These are phyloP conservation scores for Nematopogon swammerdamellus DNA, from an alignment of 2,888 invertebrate species.

Conservation along the genomic window DNA sequence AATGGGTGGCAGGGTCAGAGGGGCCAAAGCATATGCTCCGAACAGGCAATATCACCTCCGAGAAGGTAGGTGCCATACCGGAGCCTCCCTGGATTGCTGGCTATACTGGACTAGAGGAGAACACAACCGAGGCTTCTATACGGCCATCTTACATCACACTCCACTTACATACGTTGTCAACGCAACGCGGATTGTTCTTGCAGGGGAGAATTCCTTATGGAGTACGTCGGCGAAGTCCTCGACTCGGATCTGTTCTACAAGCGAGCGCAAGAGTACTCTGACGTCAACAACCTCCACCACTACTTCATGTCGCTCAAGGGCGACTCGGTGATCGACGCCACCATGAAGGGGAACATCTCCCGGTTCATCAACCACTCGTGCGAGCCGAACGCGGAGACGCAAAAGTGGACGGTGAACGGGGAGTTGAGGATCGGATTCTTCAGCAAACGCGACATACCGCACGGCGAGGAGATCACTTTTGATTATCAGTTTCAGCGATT, in stretches of 20 bases:
- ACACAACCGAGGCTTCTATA: too few relatives aligned
- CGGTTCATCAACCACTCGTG: constrained; percentile 99
- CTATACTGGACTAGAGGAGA: too few relatives aligned
- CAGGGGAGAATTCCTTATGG: constrained; percentile 94
- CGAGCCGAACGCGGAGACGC: constrained; percentile 97
- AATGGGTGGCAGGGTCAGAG: too few relatives aligned
- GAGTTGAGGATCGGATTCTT: constrained; percentile 97
- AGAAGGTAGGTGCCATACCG: too few relatives aligned
- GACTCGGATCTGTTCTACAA: constrained; percentile 86
- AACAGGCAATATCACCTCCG: too few relatives aligned
- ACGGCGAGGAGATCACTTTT: constrained; percentile 96
- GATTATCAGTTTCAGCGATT: constrained; percentile 98
- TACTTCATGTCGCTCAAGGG: constrained; percentile 97
- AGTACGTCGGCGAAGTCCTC: constrained; percentile 97
- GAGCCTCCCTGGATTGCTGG: too few relatives aligned
- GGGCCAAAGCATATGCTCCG: too few relatives aligned
- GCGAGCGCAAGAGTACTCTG: constrained; percentile 84
- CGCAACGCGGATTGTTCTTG: too few relatives aligned
- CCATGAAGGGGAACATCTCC: constrained; percentile 91
- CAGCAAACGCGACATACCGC: constrained; percentile 74
- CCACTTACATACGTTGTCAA: too few relatives aligned
- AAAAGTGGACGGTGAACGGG: constrained; percentile 95
- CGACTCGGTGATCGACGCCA: constrained; percentile 95
- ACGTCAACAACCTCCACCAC: constrained; percentile 87
- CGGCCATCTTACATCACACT: too few relatives aligned